Evolutionary conservation across 2,888 invertebrate species (phyloP).

Genomic region (Ramazzottius varieornatus): DNA sequence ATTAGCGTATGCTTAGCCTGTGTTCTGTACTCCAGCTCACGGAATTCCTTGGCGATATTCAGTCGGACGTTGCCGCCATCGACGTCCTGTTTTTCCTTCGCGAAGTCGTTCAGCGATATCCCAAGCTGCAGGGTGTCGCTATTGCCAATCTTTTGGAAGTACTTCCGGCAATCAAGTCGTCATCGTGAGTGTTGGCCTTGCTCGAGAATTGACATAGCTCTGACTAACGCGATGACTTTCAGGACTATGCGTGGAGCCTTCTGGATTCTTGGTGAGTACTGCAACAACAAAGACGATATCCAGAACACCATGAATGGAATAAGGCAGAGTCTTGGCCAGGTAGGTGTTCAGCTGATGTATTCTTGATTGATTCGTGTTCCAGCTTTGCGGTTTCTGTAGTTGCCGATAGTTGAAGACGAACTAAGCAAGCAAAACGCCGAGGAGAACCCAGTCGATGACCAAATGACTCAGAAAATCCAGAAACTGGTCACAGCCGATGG

Average conservation of each 20-base stretch:
- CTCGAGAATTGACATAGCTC: constrained; percentile 5
- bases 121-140: constrained; percentile 47
- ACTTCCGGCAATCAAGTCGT: constrained; percentile 59
- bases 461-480: constrained; percentile 24
- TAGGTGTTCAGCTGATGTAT: constrained; percentile 13
- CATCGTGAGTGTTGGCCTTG: constrained; percentile 28
- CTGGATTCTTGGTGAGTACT: constrained; percentile 94
- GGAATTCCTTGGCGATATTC: constrained; percentile 66
- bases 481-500: constrained; percentile 89
- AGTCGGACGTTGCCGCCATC: constrained; percentile 54
- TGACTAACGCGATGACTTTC: constrained; percentile 12
- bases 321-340: constrained; percentile 43
- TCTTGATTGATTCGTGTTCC: neutral
- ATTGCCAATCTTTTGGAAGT: constrained; percentile 51
- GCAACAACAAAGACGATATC: constrained; percentile 47
- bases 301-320: constrained; percentile 46
- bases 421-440: constrained; percentile 41
- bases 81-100: constrained; percentile 83
- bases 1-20: neutral
- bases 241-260: constrained; percentile 65
- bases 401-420: constrained; percentile 35
- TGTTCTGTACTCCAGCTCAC: constrained; percentile 30
- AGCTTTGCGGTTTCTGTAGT: constrained; percentile 15
- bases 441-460: constrained; percentile 28
- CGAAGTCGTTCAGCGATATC: constrained; percentile 81